phyloP scores from a whole-genome alignment of 2,113 vertebrate species.

The Protomyctophum bolini region DNA sequence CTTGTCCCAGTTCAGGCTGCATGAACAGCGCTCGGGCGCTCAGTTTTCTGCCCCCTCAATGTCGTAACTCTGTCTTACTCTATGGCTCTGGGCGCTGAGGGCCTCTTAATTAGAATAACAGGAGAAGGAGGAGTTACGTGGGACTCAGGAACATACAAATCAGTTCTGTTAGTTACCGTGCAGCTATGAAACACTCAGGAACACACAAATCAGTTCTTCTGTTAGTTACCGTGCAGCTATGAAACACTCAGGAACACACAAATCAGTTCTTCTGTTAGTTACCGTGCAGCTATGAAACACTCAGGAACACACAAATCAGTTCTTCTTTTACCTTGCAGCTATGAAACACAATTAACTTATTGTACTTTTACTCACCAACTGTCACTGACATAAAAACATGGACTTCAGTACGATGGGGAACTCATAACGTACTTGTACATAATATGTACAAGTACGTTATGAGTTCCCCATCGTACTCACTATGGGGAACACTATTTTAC shows the following conservation, averaged over 20 bases:
- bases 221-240: too few species aligned
- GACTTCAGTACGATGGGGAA: too few species aligned
- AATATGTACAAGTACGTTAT: too few species aligned
- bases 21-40: too few species aligned
- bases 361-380: background rate
- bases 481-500: too few species aligned
- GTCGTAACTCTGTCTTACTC: too few species aligned
- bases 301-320: constrained; percentile 34
- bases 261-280: too few species aligned
- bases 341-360: background rate
- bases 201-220: background rate
- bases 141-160: constrained; percentile 58
- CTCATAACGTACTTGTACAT: background rate
- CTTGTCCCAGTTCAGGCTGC: too few species aligned
- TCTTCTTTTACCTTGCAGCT: background rate
- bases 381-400: background rate
- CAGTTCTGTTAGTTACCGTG: background rate
- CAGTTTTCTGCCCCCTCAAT: too few species aligned
- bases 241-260: constrained; percentile 44
- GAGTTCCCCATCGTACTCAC: too few species aligned
- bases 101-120: constrained; percentile 75
- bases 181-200: background rate
- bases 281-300: too few species aligned
- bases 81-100: constrained; percentile 62
- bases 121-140: constrained; percentile 66